Evolutionary conservation across 2,888 invertebrate genomes (phyloP), one percentile per base, ranked within the genome.

Genomic region (Cerastoderma edule): DNA sequence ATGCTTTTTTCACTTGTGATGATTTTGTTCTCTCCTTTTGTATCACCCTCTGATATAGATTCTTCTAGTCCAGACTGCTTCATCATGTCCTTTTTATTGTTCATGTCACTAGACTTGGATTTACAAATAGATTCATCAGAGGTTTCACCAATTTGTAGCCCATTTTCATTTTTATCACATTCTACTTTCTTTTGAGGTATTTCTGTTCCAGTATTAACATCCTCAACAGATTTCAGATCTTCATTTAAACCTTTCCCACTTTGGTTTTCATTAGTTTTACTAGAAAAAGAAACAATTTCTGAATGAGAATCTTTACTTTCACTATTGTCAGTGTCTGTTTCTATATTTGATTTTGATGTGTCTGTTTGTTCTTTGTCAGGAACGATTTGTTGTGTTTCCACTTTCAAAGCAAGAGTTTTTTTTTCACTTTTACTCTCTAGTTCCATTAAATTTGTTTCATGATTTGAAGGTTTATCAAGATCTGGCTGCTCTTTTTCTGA

Each of bases 121-220:
- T n/a, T n/a, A n/a, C n/a, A n/a, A n/a, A 24, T 2, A 50, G 50
- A 50, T 50, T 50, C 22, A 50, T 22, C 22, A 50, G 50, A n/a
- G 24, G 50, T 50, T 8, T 50, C 24, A 50, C 5, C 1, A 1
- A 22, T 22, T 13, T 1, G 50, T 22, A 50, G 22, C 10, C 24
- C 50, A 22, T 10, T 50, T 19, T 50, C 50, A n/a, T 8, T 50
- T 4, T 50, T 50, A 50, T 50, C 50, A 50, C 50, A 50, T 22
- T n/a, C 22, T 27, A 22, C n/a, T 50, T 50, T 27, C 22, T 22
- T 50, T 50, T 22, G 50, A 50, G 50, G 50, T 50, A 50, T 50
- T n/a, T 50, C 50, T 50, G 16, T 50, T 13, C 16, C 39, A 8
- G 16, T 39, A 39, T 39, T n/a, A 48, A 48, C 5, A 5, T 48